phyloP scores from a whole-genome alignment of 2,888 invertebrate genomes.

The Melieria picta region DNA sequence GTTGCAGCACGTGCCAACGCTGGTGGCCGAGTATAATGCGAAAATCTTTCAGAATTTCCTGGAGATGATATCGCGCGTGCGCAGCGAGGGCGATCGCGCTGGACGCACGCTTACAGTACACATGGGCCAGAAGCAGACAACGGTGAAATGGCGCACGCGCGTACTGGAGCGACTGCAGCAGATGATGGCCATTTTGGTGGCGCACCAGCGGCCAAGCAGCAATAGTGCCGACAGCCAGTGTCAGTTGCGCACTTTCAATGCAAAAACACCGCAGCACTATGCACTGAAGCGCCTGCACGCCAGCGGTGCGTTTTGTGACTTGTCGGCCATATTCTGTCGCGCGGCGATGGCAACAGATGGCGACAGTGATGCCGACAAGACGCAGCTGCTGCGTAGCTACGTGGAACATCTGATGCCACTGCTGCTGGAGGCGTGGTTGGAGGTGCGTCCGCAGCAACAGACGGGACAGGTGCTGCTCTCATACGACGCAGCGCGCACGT shows the following conservation, averaged over 20 bases:
- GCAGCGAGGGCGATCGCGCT: constrained; percentile 73
- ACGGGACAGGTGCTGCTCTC: constrained; percentile 64
- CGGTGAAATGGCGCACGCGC: constrained; percentile 81
- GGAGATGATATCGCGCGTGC: constrained; percentile 83
- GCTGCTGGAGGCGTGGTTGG: constrained; percentile 85
- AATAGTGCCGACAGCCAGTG: constrained; percentile 43
- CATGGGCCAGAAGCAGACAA: constrained; percentile 77
- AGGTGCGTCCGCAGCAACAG: constrained; percentile 72
- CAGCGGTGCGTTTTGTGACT: constrained; percentile 55
- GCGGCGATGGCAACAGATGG: constrained; percentile 48
- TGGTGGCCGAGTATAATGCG: constrained; percentile 75
- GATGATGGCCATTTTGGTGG: constrained; percentile 67
- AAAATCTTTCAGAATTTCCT: constrained; percentile 83
- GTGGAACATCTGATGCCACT: constrained; percentile 78
- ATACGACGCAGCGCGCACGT: constrained; percentile 73
- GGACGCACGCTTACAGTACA: constrained; percentile 76
- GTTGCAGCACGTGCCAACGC: constrained; percentile 73
- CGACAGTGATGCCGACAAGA: constrained; percentile 21
- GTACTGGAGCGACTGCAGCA: constrained; percentile 78
- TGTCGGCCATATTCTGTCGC: constrained; percentile 67
- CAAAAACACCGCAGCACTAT: constrained; percentile 46
- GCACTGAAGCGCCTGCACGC: constrained; percentile 35
- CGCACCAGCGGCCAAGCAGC: constrained; percentile 38
- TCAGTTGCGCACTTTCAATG: constrained; percentile 47
- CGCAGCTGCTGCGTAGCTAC: constrained; percentile 69